Percentiles rank a stretch among this genome's conserved stretches.
These are phyloP conservation scores for Pyrochroa serraticornis DNA, from an alignment of 2,888 invertebrate species.

Conservation along the genomic window DNA sequence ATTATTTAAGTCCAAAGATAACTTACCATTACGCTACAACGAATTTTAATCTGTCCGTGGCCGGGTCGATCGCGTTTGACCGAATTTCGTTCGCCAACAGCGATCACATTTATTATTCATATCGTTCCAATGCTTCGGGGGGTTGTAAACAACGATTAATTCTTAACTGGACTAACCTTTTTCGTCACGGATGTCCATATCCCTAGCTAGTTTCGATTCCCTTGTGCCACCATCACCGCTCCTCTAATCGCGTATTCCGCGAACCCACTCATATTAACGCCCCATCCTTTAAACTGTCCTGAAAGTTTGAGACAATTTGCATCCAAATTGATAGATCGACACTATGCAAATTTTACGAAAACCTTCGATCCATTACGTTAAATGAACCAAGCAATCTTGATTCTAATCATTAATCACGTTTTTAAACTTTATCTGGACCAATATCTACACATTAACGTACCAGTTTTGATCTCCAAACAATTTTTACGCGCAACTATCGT, in stretches of 20 bases:
- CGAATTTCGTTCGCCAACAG: slow-evolving; percentile 22
- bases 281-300: slow-evolving; percentile 1
- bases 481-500: too few relatives aligned
- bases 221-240: slow-evolving; percentile 1
- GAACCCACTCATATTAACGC: slow-evolving; percentile 1
- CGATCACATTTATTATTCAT: slow-evolving; percentile 29
- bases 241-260: too few relatives aligned
- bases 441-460: neutral
- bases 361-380: slow-evolving; percentile 6
- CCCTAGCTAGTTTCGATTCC: slow-evolving; percentile 2
- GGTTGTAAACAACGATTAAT: slow-evolving; percentile 30
- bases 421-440: slow-evolving; percentile 4
- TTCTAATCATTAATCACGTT: slow-evolving; percentile 12
- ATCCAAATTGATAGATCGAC: slow-evolving; percentile 6
- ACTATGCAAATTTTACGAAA: slow-evolving; percentile 8
- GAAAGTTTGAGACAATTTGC: slow-evolving; percentile 8
- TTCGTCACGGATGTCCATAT: slow-evolving; percentile 21
- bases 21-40: slow-evolving; percentile 27
- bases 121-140: slow-evolving; percentile 27
- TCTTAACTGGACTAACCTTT: slow-evolving; percentile 27
- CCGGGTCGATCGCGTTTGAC: slow-evolving; percentile 23
- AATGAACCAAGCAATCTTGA: slow-evolving; percentile 11
- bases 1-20: slow-evolving; percentile 36
- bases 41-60: slow-evolving; percentile 32
- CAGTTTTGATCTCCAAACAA: too few relatives aligned